Evolutionary conservation across 2,113 vertebrate species (phyloP).

Genomic region (Desmodus rotundus): DNA sequence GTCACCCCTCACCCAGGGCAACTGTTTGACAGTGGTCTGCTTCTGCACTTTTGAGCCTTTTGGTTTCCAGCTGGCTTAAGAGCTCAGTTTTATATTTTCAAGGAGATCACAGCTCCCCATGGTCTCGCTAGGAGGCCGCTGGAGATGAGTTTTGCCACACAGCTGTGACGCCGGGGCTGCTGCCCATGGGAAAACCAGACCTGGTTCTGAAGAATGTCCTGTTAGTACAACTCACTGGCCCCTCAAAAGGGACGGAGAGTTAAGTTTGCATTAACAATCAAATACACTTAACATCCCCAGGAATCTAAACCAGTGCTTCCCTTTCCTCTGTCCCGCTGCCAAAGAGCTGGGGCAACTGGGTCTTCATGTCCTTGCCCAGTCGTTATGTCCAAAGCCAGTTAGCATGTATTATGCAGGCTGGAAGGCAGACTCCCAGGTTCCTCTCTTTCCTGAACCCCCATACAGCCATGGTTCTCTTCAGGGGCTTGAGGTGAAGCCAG

Average conservation of each 20-base stretch:
- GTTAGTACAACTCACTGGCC: neutral
- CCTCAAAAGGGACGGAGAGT: conserved; percentile 7
- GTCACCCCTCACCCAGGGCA: neutral
- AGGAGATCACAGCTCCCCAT: neutral
- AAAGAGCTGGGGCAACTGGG: neutral
- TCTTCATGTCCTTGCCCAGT: neutral
- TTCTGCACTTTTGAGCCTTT: neutral
- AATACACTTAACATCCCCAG: neutral
- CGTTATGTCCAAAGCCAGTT: conserved; percentile 7
- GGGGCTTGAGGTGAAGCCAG: neutral
- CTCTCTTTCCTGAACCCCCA: neutral
- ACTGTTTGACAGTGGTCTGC: neutral
- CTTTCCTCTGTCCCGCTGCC: neutral
- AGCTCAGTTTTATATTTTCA: conserved; percentile 21
- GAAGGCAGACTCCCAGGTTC: neutral
- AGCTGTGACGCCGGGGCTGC: neutral
- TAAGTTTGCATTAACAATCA: conserved; percentile 5
- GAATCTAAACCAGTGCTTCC: neutral
- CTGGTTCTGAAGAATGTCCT: neutral
- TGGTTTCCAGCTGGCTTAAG: neutral
- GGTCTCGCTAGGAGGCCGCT: neutral
- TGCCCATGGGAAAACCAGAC: neutral
- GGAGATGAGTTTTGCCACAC: neutral
- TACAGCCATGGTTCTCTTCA: neutral
- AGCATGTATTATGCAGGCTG: neutral